Conservation (phyloP, 2,888 invertebrate species). For the Lycocerus yunnanus region DNA sequence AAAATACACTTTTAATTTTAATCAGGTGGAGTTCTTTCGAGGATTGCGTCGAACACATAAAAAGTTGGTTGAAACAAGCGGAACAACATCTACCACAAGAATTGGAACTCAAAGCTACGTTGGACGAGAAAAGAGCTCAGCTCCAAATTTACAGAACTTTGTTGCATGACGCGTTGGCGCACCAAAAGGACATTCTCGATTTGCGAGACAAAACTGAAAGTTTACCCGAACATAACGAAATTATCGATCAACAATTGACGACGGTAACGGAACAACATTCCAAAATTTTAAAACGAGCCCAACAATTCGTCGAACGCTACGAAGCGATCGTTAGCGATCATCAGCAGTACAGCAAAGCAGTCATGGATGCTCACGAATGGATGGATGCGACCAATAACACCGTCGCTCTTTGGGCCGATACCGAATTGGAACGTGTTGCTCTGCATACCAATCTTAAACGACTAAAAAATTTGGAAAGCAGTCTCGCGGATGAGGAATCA, state of each 20-base stretch:
- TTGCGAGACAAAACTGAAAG: conserved; percentile 79
- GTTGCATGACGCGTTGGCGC: conserved; percentile 80
- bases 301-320: conserved; percentile 80
- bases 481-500: conserved; percentile 83
- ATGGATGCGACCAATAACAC: conserved; percentile 82
- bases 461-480: conserved; percentile 70
- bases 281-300: conserved; percentile 70
- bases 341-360: conserved; percentile 85
- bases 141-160: conserved; percentile 81
- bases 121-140: conserved; percentile 91
- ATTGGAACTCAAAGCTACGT: conserved; percentile 79
- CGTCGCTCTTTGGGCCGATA: conserved; percentile 81
- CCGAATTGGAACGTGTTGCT: conserved; percentile 81
- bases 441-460: conserved; percentile 86
- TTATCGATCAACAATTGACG: conserved; percentile 72
- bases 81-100: conserved; percentile 78
- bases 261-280: conserved; percentile 75
- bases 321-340: conserved; percentile 88
- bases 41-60: conserved; percentile 78
- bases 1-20: not conserved
- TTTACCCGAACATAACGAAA: conserved; percentile 78
- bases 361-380: conserved; percentile 86
- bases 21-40: conserved; percentile 86
- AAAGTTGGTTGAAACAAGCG: conserved; percentile 77
- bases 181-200: conserved; percentile 84